These are phyloP conservation scores for Ictalurus punctatus DNA, from an alignment of 2,113 vertebrate genomes.

Conservation along the genomic window DNA sequence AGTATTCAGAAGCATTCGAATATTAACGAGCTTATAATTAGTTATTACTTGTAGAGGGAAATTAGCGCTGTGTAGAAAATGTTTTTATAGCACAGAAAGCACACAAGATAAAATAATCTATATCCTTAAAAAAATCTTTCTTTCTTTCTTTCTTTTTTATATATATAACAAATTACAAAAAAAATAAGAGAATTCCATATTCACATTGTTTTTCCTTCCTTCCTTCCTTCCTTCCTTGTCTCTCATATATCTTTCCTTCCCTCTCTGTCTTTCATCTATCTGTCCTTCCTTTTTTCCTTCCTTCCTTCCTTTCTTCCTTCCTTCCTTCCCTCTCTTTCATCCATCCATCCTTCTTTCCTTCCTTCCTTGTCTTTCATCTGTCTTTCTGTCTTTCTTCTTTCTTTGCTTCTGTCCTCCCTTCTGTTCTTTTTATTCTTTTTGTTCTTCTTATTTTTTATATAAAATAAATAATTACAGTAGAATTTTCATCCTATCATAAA, in stretches of 20 bases:
- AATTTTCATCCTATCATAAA: too few species aligned
- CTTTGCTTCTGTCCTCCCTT: not conserved
- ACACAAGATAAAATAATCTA: not conserved
- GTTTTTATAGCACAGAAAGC: not conserved
- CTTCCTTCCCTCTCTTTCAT: too few species aligned
- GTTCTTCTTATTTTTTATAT: not conserved
- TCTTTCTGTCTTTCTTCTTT: not conserved
- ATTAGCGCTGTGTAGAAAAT: not conserved
- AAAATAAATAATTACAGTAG: too few species aligned
- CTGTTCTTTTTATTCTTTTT: not conserved
- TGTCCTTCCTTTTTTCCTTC: not conserved
- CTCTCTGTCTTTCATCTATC: too few species aligned
- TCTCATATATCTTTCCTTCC: too few species aligned
- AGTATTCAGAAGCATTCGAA: not conserved
- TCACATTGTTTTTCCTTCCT: not conserved
- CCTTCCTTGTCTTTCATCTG: too few species aligned
- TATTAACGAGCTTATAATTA: slow-evolving; percentile 14
- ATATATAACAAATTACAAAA: too few species aligned
- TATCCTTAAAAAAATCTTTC: not conserved
- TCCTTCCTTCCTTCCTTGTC: too few species aligned
- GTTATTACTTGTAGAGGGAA: not conserved
- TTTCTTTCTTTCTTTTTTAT: not conserved
- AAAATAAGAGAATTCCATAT: too few species aligned
- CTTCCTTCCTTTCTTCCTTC: not conserved
- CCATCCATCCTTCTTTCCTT: not conserved